Conservation (phyloP, 2,888 invertebrate species). For the Ashinkailepas kermadecensis region DNA sequence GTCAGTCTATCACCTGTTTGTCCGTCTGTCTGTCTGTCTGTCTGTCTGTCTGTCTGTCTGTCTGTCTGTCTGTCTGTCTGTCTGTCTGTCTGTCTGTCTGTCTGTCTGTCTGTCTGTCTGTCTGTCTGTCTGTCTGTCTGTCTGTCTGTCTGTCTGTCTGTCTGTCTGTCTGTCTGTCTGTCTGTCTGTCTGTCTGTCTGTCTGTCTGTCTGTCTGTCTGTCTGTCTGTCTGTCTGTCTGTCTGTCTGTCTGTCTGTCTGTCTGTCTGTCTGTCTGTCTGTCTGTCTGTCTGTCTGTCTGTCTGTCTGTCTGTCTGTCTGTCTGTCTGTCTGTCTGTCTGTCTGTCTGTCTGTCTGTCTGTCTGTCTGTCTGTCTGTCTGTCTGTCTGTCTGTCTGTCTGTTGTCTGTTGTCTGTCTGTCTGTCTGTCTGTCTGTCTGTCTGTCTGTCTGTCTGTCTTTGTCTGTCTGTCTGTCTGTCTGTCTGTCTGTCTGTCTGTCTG, state of each 20-base stretch:
- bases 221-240: neutral
- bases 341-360: too few relatives aligned
- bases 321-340: too few relatives aligned
- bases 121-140: neutral
- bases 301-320: neutral
- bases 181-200: constrained; percentile 24
- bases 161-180: too few relatives aligned
- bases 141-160: neutral
- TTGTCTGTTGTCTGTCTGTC: too few relatives aligned
- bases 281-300: neutral
- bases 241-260: neutral
- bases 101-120: neutral
- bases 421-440: too few relatives aligned
- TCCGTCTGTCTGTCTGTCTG: neutral
- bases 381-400: too few relatives aligned
- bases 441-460: too few relatives aligned
- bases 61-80: neutral
- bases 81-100: constrained; percentile 21
- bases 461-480: too few relatives aligned
- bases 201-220: neutral
- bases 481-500: too few relatives aligned
- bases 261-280: neutral
- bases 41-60: neutral
- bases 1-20: too few relatives aligned
- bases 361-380: too few relatives aligned